These are phyloP conservation scores for Atta colombica DNA, from an alignment of 1,140 invertebrate genomes.

Conservation along the genomic window DNA sequence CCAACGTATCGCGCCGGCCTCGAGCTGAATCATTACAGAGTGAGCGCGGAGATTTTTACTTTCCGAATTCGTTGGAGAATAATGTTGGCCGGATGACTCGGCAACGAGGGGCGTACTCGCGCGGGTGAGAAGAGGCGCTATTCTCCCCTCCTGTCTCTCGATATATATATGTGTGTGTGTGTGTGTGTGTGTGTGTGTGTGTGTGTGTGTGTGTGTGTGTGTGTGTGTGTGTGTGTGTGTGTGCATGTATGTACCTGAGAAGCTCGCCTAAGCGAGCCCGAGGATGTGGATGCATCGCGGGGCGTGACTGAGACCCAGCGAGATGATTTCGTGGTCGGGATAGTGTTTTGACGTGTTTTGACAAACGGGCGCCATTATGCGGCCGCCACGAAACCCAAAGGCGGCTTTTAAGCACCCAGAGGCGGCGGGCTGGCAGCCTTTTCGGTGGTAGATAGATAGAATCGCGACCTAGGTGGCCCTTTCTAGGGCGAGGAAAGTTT, in stretches of 20 bases:
- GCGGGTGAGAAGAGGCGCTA: constrained; percentile 45
- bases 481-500: constrained; percentile 47
- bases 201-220: no score
- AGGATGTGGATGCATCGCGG: constrained; percentile 78
- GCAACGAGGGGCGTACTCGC: constrained; percentile 56
- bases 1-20: constrained; percentile 3
- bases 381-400: constrained; percentile 72
- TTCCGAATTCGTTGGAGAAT: constrained; percentile 76
- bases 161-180: constrained; percentile 6
- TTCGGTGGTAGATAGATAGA: background rate
- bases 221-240: no score
- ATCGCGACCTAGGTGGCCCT: constrained; percentile 82
- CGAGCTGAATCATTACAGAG: constrained; percentile 49
- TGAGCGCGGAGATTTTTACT: constrained; percentile 54
- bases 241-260: constrained; percentile 53
- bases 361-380: constrained; percentile 86
- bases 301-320: constrained; percentile 75
- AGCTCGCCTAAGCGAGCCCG: constrained; percentile 52
- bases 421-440: constrained; percentile 69
- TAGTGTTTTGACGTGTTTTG: constrained; percentile 86
- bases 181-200: no score
- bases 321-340: constrained; percentile 76
- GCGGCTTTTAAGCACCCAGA: constrained; percentile 77
- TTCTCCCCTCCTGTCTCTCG: constrained; percentile 2
- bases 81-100: constrained; percentile 74